A percentile compares a stretch with the other conserved stretches of the same genome.
Conservation (phyloP, 2,797 vertebrate species). For the Mormyrus proboscirostris region DNA sequence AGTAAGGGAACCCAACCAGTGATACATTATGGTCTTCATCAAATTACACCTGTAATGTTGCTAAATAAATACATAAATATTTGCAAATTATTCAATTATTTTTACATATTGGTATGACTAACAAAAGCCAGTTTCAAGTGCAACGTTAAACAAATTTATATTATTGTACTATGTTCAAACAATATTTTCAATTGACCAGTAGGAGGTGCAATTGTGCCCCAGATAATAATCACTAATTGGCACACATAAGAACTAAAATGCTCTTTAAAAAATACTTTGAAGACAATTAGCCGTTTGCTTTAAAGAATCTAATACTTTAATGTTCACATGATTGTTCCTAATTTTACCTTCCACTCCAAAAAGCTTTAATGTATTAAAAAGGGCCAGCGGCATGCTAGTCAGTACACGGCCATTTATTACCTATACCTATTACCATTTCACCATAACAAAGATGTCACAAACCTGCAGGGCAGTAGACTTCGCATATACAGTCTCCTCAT, state of each 20-base stretch:
- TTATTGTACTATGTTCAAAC: not conserved
- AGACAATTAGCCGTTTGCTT: not conserved
- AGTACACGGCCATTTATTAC: not conserved
- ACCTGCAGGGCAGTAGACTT: constrained; percentile 92
- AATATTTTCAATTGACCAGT: not conserved
- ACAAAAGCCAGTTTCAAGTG: not conserved
- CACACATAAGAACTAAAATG: not conserved
- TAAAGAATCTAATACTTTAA: not conserved
- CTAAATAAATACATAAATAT: not conserved
- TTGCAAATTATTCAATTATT: not conserved
- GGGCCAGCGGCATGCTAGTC: not conserved
- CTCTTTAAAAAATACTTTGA: not conserved
- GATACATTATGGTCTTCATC: not conserved
- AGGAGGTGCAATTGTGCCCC: not conserved
- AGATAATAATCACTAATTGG: not conserved
- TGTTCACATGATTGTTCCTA: not conserved
- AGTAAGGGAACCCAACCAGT: not conserved
- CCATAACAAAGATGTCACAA: not conserved
- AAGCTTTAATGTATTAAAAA: not conserved
- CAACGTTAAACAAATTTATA: not conserved
- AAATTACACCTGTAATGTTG: not conserved
- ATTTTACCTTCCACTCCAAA: not conserved
- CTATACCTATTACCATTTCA: not conserved
- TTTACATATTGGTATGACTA: not conserved
- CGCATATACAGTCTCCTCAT: constrained; percentile 93